Base-by-base conservation (phyloP, 1,140 invertebrate species). In the Stenopsyche tienmushanensis region DNA sequence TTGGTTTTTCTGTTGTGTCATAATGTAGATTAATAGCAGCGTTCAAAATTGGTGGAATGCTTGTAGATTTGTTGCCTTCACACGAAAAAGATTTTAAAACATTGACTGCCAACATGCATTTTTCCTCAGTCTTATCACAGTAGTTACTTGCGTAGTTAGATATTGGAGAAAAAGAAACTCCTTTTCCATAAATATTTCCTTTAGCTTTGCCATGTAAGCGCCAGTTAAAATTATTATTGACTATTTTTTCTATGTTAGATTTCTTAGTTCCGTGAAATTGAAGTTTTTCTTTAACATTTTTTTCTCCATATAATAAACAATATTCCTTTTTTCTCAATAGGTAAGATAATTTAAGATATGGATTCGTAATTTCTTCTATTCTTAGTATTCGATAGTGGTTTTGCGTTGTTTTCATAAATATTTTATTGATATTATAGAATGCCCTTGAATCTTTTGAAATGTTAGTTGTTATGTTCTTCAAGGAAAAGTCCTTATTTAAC, bases 141-240 rank as follows among this genome's bases (percentile, higher is more conserved):
- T 74, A 76, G 66, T 74, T 59, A 20, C 65, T 68, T 5, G 74
- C 71, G 69, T 73, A 76, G 45, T 63, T 69, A 1, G 73, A 60
- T 26, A 71, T 71, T 3, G 65, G 54, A 15, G 72, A 69, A 50
- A 76, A 75, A 29, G 69, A 73, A 0, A 75, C 71, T 15, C 74
- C 74, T 39, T 72, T 62, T 0, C 74, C 74, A 58, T 70, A 73
- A 55, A 64, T 69, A 45, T 71, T 66, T 0, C 72, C 73, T 24
- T 29, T 68, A 18, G 54, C 62, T 23, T 42, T 10, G 13, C 73
- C 73, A 54, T 66, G 60, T 1, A 62, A 44, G 21, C 73, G 64
- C 74, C 74, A 76, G 62, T 76, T 53, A 44, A 76, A 74, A 68
- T 76, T 76, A 47, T 74, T 57, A 8, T 23, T 26, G 41, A 67